Base-by-base conservation (phyloP, 2,797 vertebrate genomes). In the Muraenolepis orangiensis region DNA sequence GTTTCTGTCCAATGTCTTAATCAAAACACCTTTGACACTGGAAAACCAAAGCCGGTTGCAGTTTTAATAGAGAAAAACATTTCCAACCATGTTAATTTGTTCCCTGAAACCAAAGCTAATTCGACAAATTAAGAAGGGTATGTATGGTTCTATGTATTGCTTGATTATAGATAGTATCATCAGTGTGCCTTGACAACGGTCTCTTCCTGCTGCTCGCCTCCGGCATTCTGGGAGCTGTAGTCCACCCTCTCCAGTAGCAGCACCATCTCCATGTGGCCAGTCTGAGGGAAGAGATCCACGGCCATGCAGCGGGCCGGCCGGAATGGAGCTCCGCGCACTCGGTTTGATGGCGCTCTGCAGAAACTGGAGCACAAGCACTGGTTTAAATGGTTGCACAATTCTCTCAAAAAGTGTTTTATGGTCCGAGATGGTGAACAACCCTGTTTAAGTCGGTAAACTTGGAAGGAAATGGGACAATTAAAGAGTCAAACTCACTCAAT, bases 271-370 rank as follows among this genome's bases (percentile, higher is more conserved):
- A 95, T 95, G 16, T 99, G 96, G 71, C 94, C 91, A 10, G 98
- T 99, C 86, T 99, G 98, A 1, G 98, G 98, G 84, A 99, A 99
- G 68, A 99, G 93, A 81, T 99, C 98, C 86, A 99, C 96, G 0
- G 97, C 95, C 92, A 96, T 82, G 0, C 96, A 95, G 87, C 92
- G 91, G 4, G 96, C 77, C 0, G 97, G 97, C 6, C 94, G 94
- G 91, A 99, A 99, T 0, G 96, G 91, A 0, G 89, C 87, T 42
- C 98, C 98, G 13, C 92, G 96, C 4, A 99, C 97, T 5, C 97
- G 92, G 83, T 99, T 99, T 38, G 98, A 99, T 0, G 97, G 96
- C 0, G 97, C 94, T 79, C 98, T 93, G 88, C 97, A 98, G 66
- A 99, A 93, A 81, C 97, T 99, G 29, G 16, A 72, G 42, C n/a